phyloP scores from a whole-genome alignment of 2,113 vertebrate genomes.

The Lepus timidus region DNA sequence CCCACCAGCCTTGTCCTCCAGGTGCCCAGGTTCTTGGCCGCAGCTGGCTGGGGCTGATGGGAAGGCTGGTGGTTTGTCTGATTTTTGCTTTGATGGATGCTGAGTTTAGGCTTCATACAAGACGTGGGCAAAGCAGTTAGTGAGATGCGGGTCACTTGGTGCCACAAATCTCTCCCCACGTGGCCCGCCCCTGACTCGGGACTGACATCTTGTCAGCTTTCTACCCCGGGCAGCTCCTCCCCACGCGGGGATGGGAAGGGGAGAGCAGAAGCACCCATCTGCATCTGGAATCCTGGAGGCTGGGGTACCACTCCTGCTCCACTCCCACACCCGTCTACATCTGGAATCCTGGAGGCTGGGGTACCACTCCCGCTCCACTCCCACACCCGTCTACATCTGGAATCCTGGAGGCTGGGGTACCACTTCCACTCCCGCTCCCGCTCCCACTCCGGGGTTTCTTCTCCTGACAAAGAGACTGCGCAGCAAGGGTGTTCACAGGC shows the following conservation, averaged over 20 bases:
- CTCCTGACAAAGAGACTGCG: background rate
- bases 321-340: no score
- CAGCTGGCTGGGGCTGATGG: no score
- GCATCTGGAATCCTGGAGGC: no score
- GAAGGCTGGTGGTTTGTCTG: no score
- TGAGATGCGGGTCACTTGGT: background rate
- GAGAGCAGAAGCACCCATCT: no score
- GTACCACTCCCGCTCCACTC: no score
- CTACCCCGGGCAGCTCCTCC: background rate
- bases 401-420: no score
- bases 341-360: no score
- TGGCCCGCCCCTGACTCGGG: fast-evolving
- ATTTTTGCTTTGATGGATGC: no score
- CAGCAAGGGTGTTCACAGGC: background rate
- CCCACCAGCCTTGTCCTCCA: fast-evolving
- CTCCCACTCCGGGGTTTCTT: conserved; percentile 1
- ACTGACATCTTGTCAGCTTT: background rate
- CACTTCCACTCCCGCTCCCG: no score
- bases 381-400: no score
- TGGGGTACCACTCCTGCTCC: no score
- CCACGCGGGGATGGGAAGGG: background rate
- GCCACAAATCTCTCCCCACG: background rate
- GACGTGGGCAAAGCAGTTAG: background rate
- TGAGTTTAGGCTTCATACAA: background rate
- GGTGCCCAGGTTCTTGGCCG: background rate